Evolutionary conservation across 2,797 vertebrate genomes (phyloP), one percentile per base, ranked within the genome.

Genomic region (Hephaestus fuliginosus): DNA sequence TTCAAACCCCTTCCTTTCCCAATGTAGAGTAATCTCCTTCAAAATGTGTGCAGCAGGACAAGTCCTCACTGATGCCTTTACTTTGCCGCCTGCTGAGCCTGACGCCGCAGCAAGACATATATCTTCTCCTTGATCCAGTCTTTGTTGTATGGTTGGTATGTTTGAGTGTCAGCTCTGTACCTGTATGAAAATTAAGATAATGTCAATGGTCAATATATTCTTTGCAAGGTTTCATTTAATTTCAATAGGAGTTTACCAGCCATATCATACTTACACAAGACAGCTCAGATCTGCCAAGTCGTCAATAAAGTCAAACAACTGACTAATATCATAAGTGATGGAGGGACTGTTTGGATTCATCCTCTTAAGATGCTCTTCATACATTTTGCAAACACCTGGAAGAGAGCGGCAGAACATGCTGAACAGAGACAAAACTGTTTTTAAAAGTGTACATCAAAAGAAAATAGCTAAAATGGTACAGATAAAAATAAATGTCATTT

Each of bases 61-160:
- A 78, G 65, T 77, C 61, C 33, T 58, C 49, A 41, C 30, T 8
- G 60, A 55, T 30, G 57, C 44, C 12, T 87, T 89, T 91, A 98
- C 95, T 98, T 98, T 80, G 97, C 96, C 0, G 98, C 97, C 93
- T 99, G 98, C 82, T 99, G 98, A 82, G 98, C 98, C 91, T 99
- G 98, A 90, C 97, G 97, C 88, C 97, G 96, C 84, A 99, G 95
- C 55, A 99, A 95, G 68, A 99, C 97, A 0, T 99, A 99, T 86
- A 99, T 99, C 96, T 99, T 99, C 94, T 99, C 98, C 93, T 99
- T 99, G 93, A 99, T 99, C 98, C 98, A 99, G 94, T 99, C 98
- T 97, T 99, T 99, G 95, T 99, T 99, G 93, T 99, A 98, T 0
- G 98, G 98, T 68, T 99, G 98, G 95, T 99, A 99, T 33, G 98